phyloP scores from a whole-genome alignment of 2,113 vertebrate species.

The Halichoerus grypus region DNA sequence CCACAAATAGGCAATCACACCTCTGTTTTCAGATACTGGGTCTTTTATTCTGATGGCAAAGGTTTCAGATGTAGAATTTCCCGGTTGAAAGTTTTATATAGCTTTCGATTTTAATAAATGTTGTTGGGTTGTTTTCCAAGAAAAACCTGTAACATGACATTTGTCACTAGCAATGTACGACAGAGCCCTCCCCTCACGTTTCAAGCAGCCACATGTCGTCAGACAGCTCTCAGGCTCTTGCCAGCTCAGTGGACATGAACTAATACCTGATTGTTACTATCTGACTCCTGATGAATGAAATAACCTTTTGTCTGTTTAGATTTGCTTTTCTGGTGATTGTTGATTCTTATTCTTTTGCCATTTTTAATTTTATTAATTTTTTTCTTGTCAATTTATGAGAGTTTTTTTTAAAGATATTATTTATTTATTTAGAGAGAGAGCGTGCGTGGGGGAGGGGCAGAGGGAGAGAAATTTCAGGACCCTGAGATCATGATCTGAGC shows the following conservation, averaged over 20 bases:
- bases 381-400: neutral
- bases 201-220: neutral
- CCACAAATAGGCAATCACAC: too few species aligned
- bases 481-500: neutral
- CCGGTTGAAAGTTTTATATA: neutral
- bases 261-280: neutral
- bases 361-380: neutral
- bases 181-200: neutral
- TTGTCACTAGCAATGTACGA: neutral
- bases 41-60: neutral
- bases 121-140: neutral
- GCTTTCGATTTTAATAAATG: neutral
- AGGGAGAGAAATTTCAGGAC: neutral
- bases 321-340: neutral
- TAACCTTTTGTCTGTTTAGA: neutral
- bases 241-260: neutral
- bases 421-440: too few species aligned
- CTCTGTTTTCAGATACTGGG: neutral
- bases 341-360: neutral
- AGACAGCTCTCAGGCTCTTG: neutral
- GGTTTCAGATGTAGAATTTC: neutral
- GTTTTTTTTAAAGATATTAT: too few species aligned
- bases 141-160: neutral
- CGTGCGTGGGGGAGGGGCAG: too few species aligned
- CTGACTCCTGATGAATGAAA: neutral